Evolutionary conservation across 1,140 invertebrate genomes (phyloP), one percentile per base, ranked within the genome.

Genomic region (Aphaenogaster floridana): DNA sequence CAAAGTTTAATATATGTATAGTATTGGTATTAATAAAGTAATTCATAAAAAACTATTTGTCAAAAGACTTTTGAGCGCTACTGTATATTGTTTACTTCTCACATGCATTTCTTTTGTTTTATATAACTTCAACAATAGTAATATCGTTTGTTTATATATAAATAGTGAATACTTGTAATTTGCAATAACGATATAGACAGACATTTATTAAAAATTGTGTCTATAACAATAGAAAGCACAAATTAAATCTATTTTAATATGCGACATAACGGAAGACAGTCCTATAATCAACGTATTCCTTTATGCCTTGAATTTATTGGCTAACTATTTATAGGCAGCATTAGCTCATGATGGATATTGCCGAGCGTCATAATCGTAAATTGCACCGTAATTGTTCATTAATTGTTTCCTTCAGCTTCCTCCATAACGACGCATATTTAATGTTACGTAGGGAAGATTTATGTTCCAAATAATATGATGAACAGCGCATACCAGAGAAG

Each of bases 381-480:
- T 66, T 79, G 45, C 42, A 79, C 3, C 61, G 45, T 79, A 79
- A 79, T 79, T 66, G 61, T 79, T 66, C 77, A 79, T 79, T 79
- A 79, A 79, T 79, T 79, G 61, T 79, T 79, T 79, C 77, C 77
- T 79, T 79, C 34, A 52, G 77, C 45, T 79, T 52, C 45, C 61
- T 79, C 42, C 61, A n/a, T 50, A 79, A 79, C 45, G 42, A 79
- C 52, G 77, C 61, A 50, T 64, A 66, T 79, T 79, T 79, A 66
- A 79, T 21, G 59, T 64, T 50, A 64, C 4, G 11, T 39, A 45
- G 59, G 11, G 28, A 78, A 45, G 39, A 78, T 78, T 78, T 78
- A 78, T 78, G 76, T 78, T 78, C 28, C 59, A 63, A 45, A 78
- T 78, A 64, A 34, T 36, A 45, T 17, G 28, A 78, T 45, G 17